Evolutionary conservation across 2,113 vertebrate genomes (phyloP).

Genomic region (Pterocles gutturalis): DNA sequence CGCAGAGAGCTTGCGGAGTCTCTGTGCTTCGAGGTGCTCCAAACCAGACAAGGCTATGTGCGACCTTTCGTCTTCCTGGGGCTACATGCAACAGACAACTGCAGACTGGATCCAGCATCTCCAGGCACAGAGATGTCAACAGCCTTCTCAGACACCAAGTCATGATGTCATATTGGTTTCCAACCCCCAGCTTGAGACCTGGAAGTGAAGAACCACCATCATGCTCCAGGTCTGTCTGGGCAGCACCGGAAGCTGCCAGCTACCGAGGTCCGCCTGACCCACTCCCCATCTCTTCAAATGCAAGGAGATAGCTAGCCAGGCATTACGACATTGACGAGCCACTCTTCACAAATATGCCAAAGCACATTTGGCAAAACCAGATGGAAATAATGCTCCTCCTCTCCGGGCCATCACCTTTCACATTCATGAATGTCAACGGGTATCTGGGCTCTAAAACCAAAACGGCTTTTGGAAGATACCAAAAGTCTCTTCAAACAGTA

Average conservation of each 20-base stretch:
- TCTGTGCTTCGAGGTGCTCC: too few species aligned
- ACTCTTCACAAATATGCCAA: not conserved
- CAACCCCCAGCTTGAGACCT: not conserved
- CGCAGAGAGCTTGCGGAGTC: not conserved
- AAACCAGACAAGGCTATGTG: fast-evolving
- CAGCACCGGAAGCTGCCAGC: not conserved
- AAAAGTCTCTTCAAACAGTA: not conserved
- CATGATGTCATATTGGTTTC: not conserved
- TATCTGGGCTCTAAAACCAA: not conserved
- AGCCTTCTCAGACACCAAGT: not conserved
- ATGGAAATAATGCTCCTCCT: not conserved
- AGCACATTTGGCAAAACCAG: not conserved
- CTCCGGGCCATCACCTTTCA: not conserved
- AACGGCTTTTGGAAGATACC: not conserved
- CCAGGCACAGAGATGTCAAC: not conserved
- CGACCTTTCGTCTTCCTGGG: too few species aligned
- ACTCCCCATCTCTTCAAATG: not conserved
- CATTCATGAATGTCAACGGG: not conserved
- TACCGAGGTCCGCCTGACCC: not conserved
- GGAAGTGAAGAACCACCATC: not conserved
- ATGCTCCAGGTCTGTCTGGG: too few species aligned
- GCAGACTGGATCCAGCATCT: not conserved
- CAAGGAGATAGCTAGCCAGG: not conserved
- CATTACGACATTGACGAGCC: not conserved
- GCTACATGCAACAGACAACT: not conserved